Evolutionary conservation across 2,888 invertebrate species (phyloP), one percentile per base, ranked within the genome.

Genomic region (Ramazzottius varieornatus): DNA sequence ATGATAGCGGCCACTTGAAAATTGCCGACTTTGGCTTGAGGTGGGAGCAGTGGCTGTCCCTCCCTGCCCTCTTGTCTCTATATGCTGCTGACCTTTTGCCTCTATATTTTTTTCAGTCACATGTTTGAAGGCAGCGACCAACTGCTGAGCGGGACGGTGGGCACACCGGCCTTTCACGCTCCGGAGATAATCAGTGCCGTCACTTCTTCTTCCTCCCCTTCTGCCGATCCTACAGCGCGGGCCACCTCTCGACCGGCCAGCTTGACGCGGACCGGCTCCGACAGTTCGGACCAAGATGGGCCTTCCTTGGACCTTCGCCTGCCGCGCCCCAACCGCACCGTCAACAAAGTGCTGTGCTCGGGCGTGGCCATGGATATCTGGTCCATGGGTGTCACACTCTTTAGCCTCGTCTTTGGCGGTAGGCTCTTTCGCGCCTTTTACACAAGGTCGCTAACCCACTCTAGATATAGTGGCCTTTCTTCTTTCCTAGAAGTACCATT

Each of bases 321-420:
- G 8, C 40, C 40, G 40, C 40, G 40, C 40, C 20, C 40, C 20
- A 24, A 16, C 29, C 54, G 54, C 8, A 54, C 40, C 8, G 20
- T 20, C 8, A n/a, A n/a, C n/a, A n/a, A 20, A 20, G 20, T 40
- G 20, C 40, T 40, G 8, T 40, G 40, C 54, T 54, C 54, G 4
- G 54, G 54, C n/a, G 4, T 54, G 13, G 20, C 54, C 13, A 54
- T 54, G 54, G 54, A 54, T 29, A 24, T 54, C n/a, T 54, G 54
- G 54, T 54, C 54, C n/a, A 54, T 54, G 54, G 54, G 54, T 4
- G 24, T 54, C 29, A 54, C 54, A 29, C 54, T 54, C n/a, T 54
- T 24, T 29, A 29, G 20, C 20, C 54, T 54, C 4, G 54, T 54
- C 29, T 54, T 54, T 29, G 54, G 54, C 4, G 54, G 40, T 40